Evolutionary conservation across 1,140 invertebrate genomes (phyloP).

Genomic region (Manduca sexta): DNA sequence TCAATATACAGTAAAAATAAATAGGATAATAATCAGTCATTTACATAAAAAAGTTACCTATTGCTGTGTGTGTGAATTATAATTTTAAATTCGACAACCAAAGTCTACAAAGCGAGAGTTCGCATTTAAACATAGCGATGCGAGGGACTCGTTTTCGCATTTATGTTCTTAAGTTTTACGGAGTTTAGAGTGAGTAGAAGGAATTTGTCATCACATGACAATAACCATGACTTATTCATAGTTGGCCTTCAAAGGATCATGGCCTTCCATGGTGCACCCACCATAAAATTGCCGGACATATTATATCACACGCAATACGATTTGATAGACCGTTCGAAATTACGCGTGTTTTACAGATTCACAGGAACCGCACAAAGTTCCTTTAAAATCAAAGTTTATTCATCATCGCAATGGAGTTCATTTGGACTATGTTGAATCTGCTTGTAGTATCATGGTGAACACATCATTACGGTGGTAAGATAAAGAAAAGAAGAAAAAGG

Average conservation of each 20-base stretch:
- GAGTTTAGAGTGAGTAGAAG: slow-evolving; percentile 15
- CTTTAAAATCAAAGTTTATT: no score
- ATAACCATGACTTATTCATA: slow-evolving; percentile 8
- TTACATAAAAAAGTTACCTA: slow-evolving; percentile 17
- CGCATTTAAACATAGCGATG: slow-evolving; percentile 14
- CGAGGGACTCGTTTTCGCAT: slow-evolving; percentile 13
- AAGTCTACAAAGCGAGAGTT: slow-evolving; percentile 16
- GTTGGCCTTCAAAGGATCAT: slow-evolving; percentile 15
- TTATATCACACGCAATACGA: no score
- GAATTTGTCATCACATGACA: slow-evolving; percentile 13
- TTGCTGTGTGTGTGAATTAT: slow-evolving; percentile 14
- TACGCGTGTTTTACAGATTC: no score
- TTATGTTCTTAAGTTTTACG: slow-evolving; percentile 17
- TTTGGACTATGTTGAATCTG: no score
- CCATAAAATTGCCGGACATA: no score
- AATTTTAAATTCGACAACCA: slow-evolving; percentile 15
- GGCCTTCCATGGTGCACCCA: slow-evolving; percentile 3
- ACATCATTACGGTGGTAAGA: no score
- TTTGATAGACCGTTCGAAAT: no score
- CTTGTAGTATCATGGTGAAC: no score
- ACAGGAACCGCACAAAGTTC: no score
- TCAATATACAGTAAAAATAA: slow-evolving; percentile 19
- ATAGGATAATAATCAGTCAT: slow-evolving; percentile 12
- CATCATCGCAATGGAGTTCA: no score
- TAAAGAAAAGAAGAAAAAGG: no score